A percentile compares a stretch with the other conserved stretches of the same genome.
Evolutionary conservation across 2,797 vertebrate genomes (phyloP).

Genomic region (Sebastes wilsoni): DNA sequence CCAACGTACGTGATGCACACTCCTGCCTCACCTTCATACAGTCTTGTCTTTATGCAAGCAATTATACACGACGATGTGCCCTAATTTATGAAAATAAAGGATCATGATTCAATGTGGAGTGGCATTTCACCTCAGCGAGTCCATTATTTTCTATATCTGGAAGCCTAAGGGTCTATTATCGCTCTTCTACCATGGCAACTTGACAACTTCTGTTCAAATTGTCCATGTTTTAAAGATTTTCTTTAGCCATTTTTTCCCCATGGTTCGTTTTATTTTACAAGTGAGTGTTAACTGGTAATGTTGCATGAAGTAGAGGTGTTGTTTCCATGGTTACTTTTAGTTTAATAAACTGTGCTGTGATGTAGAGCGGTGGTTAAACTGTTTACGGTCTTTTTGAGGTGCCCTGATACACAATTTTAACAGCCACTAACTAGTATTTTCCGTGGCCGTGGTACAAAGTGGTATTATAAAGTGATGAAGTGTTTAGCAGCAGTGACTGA

Average conservation of each 20-base stretch:
- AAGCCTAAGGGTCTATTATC: not conserved
- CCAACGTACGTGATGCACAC: not conserved
- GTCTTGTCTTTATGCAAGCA: not conserved
- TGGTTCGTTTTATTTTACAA: not conserved
- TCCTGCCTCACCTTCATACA: not conserved
- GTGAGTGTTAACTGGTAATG: constrained; percentile 4
- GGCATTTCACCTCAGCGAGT: not conserved
- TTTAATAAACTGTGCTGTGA: constrained; percentile 20
- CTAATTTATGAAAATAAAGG: not conserved
- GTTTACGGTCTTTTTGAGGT: not conserved
- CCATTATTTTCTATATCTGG: not conserved
- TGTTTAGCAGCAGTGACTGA: not conserved
- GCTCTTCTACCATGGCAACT: not conserved
- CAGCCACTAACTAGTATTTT: not conserved
- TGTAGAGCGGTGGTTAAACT: not conserved
- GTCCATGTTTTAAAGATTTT: constrained; percentile 1
- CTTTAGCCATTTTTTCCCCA: not conserved
- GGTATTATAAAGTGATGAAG: not conserved
- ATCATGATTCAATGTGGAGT: not conserved
- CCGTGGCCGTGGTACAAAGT: not conserved
- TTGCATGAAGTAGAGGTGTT: not conserved
- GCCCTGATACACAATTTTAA: constrained; percentile 2
- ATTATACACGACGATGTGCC: not conserved
- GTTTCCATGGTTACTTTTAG: constrained; percentile 21
- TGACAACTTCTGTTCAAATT: not conserved